Conservation (phyloP, 1,140 invertebrate genomes). For the Cryptotermes secundus region DNA sequence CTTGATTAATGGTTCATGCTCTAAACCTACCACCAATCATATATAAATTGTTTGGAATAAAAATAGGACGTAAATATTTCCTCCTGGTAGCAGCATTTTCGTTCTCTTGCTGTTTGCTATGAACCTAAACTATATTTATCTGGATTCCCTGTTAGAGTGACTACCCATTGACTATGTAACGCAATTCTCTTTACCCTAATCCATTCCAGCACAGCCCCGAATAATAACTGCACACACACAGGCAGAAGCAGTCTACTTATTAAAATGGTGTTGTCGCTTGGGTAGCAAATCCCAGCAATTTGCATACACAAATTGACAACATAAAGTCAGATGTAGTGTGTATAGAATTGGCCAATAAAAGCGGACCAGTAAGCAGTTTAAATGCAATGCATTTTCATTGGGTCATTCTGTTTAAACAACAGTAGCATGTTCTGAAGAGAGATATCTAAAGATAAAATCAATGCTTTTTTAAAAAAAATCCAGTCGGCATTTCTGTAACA, state of each 20-base stretch:
- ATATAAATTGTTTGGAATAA: too few relatives aligned
- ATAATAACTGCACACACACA: neutral
- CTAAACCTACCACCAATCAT: too few relatives aligned
- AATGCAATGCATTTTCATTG: neutral
- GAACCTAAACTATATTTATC: too few relatives aligned
- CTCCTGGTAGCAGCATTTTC: too few relatives aligned
- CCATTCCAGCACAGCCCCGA: neutral
- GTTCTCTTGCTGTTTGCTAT: too few relatives aligned
- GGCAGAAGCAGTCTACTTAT: neutral
- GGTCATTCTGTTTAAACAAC: neutral
- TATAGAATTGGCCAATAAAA: slow-evolving; percentile 8
- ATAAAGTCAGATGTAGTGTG: neutral
- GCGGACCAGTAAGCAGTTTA: slow-evolving; percentile 1
- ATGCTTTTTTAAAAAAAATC: neutral
- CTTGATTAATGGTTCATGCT: too few relatives aligned
- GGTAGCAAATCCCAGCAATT: neutral
- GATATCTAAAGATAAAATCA: neutral
- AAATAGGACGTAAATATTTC: too few relatives aligned
- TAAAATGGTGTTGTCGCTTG: slow-evolving; percentile 8
- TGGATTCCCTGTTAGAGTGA: neutral
- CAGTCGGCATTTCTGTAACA: neutral
- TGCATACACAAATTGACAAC: slow-evolving; percentile 19
- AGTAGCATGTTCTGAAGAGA: too few relatives aligned
- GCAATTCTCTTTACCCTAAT: slow-evolving; percentile 8
- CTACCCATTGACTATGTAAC: neutral